A percentile compares a stretch with the other conserved stretches of the same genome.
These are phyloP conservation scores for Oncorhynchus mykiss DNA, from an alignment of 2,113 vertebrate species.

Conservation along the genomic window DNA sequence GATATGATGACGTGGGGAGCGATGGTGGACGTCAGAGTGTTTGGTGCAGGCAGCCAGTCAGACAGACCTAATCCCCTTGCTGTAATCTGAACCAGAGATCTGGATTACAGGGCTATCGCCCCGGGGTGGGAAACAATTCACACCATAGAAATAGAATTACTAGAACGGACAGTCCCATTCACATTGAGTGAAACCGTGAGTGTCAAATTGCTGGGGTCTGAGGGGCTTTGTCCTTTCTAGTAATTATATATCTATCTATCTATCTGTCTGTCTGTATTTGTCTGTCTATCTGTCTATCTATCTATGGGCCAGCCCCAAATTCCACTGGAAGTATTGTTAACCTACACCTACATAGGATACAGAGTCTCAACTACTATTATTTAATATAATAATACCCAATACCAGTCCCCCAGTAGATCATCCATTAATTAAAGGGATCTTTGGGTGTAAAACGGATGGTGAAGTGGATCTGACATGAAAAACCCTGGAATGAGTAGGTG, in stretches of 20 bases:
- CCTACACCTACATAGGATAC: slow-evolving; percentile 22
- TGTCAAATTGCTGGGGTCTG: too few relatives aligned
- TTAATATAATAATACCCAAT: background rate
- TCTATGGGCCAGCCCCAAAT: background rate
- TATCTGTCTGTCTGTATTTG: too few relatives aligned
- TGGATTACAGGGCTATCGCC: slow-evolving; percentile 15
- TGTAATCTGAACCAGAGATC: slow-evolving; percentile 23
- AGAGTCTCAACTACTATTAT: background rate
- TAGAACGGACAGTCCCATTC: too few relatives aligned
- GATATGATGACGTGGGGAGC: background rate
- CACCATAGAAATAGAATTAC: too few relatives aligned
- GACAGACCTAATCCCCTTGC: slow-evolving; percentile 8
- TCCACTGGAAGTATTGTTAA: slow-evolving; percentile 27
- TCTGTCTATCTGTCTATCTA: too few relatives aligned
- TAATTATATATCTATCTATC: too few relatives aligned
- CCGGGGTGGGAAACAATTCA: background rate
- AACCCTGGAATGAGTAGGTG: too few relatives aligned
- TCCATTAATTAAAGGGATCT: background rate
- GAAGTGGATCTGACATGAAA: too few relatives aligned
- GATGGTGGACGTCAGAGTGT: background rate
- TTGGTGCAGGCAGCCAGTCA: background rate
- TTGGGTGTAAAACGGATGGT: background rate
- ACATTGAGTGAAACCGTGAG: too few relatives aligned
- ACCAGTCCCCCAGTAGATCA: background rate
- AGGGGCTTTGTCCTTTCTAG: too few relatives aligned